phyloP scores from a whole-genome alignment of 1,140 invertebrate genomes.

The Ruditapes philippinarum region DNA sequence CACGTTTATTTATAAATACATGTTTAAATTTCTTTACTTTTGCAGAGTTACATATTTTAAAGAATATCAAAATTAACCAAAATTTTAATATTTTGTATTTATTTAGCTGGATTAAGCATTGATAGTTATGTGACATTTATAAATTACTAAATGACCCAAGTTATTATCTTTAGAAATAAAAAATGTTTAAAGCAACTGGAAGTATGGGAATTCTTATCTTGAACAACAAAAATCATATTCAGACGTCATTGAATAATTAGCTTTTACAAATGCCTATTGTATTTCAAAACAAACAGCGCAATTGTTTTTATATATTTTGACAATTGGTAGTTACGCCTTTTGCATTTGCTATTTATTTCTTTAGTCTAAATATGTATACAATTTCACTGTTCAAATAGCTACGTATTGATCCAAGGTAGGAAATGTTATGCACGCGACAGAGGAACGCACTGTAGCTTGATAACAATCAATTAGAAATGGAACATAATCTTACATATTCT shows the following conservation, averaged over 20 bases:
- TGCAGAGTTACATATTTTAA: too few species aligned
- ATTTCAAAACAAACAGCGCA: constrained; percentile 43
- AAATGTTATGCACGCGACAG: constrained; percentile 39
- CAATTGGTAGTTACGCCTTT: constrained; percentile 44
- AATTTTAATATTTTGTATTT: too few species aligned
- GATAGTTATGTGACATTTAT: too few species aligned
- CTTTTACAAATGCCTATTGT: constrained; percentile 35
- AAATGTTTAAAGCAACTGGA: not conserved
- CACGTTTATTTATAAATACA: too few species aligned
- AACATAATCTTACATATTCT: not conserved
- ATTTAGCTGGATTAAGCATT: too few species aligned
- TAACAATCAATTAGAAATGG: constrained; percentile 36
- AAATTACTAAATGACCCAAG: not conserved
- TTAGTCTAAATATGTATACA: not conserved
- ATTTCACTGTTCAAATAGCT: constrained; percentile 48
- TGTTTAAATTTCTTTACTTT: too few species aligned
- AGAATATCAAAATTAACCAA: too few species aligned
- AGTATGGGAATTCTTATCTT: constrained; percentile 1
- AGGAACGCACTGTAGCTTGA: not conserved
- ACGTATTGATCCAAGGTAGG: not conserved
- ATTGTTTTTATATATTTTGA: constrained; percentile 51
- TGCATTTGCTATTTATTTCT: constrained; percentile 1
- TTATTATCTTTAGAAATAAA: not conserved
- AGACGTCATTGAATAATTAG: constrained; percentile 19
- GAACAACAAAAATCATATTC: constrained; percentile 20